Percentiles rank a stretch among this genome's conserved stretches.
These are phyloP conservation scores for Microplitis manilae DNA, from an alignment of 2,888 invertebrate genomes.

Conservation along the genomic window DNA sequence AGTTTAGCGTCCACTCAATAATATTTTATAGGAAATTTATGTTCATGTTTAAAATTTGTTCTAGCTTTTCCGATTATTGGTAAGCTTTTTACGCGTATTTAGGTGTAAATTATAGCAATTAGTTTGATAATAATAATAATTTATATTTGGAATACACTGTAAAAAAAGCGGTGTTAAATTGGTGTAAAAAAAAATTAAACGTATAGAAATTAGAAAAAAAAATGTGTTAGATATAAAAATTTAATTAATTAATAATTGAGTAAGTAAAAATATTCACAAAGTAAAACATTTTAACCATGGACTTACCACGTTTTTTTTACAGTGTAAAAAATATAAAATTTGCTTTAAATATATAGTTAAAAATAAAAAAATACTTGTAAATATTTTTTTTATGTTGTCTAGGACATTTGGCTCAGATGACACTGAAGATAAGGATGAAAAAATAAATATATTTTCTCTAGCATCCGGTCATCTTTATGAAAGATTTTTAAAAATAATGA, in stretches of 20 bases:
- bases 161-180: too few species aligned
- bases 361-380: background rate
- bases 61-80: conserved; percentile 69
- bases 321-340: too few species aligned
- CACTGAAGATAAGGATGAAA: conserved; percentile 80
- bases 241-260: too few species aligned
- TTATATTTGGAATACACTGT: too few species aligned
- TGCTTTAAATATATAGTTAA: too few species aligned
- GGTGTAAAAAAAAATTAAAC: too few species aligned
- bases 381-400: conserved; percentile 71
- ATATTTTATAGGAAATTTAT: conserved; percentile 18
- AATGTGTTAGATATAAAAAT: too few species aligned
- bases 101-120: conserved; percentile 39
- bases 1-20: conserved; percentile 24
- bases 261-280: too few species aligned
- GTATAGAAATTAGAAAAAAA: too few species aligned
- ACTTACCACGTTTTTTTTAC: too few species aligned
- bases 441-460: conserved; percentile 96
- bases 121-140: background rate
- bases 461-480: conserved; percentile 99
- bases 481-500: conserved; percentile 97
- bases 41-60: conserved; percentile 45
- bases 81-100: conserved; percentile 62
- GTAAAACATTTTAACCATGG: too few species aligned
- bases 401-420: conserved; percentile 72